Evolutionary conservation across 2,797 vertebrate species (phyloP), one percentile per base, ranked within the genome.

Genomic region (Percopsis omiscomaycus): DNA sequence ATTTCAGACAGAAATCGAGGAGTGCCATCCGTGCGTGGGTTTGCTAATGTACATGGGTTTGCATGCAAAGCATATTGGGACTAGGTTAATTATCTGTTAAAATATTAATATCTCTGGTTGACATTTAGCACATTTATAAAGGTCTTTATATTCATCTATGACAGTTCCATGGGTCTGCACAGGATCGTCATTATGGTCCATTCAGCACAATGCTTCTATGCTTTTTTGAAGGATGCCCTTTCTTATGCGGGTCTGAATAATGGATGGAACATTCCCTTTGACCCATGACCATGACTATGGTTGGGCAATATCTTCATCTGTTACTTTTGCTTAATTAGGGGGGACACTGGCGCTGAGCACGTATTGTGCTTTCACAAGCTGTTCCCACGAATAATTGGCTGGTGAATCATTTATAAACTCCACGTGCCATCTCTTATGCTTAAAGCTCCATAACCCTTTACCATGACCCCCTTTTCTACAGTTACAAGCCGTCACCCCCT

Each of bases 241-340:
- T 68, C 2, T 68, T 60, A 55, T 69, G 3, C 58, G 54, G 5
- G 42, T 66, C 44, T 90, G 51, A 88, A 88, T 89, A 78, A 88
- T 90, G 37, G 61, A 86, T 87, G 84, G 79, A 74, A 77, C 58
- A 66, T 70, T 80, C 74, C 61, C 30, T 81, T 86, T 85, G 80
- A 87, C 79, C 86, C 79, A 56, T 74, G 83, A 79, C 82, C 61
- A 55, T 1, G 59, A 45, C 37, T 16, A 69, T 75, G 79, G 77
- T 75, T 77, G 55, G 57, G 66, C 76, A 84, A 86, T 73, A 54
- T 81, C 80, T 77, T 84, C 72, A 77, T 82, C 83, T 84, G 76
- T 90, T 85, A 82, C 61, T 75, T 22, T 80, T 74, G 55, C 73
- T 89, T 92, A 86, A 90, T 90, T 86, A 79, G 69, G 69, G 52